phyloP scores from a whole-genome alignment of 2,888 invertebrate species.

The Machimus atricapillus region DNA sequence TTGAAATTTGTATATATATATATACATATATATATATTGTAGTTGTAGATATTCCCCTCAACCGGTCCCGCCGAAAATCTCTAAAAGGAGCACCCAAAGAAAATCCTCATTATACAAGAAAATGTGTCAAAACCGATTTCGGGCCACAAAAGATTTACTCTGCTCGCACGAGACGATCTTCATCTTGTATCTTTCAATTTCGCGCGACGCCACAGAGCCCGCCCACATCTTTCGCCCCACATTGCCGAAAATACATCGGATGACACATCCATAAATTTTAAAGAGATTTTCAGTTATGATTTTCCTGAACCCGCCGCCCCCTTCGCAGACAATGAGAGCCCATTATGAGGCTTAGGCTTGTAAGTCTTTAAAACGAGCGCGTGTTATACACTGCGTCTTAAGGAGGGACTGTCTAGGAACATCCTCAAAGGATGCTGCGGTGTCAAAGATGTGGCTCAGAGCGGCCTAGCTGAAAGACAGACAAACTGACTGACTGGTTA shows the following conservation, averaged over 20 bases:
- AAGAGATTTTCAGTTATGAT: slow-evolving; percentile 48
- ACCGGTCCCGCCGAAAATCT: neutral
- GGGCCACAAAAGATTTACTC: slow-evolving; percentile 26
- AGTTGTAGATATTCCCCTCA: neutral
- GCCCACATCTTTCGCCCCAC: neutral
- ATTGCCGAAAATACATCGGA: slow-evolving; percentile 31
- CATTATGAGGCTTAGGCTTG: slow-evolving; percentile 45
- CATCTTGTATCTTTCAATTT: slow-evolving; percentile 1
- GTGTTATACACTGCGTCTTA: slow-evolving; percentile 10
- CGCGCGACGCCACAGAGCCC: neutral
- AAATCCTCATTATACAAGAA: slow-evolving; percentile 3
- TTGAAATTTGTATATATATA: neutral
- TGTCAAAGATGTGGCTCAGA: slow-evolving; percentile 21
- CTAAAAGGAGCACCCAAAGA: neutral
- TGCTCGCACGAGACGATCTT: slow-evolving; percentile 5
- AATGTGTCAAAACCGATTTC: slow-evolving; percentile 23
- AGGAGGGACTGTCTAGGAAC: neutral
- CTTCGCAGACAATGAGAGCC: slow-evolving; percentile 39
- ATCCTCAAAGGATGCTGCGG: slow-evolving; percentile 6
- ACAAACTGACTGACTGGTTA: neutral
- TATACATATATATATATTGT: too few species aligned
- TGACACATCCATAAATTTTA: slow-evolving; percentile 47
- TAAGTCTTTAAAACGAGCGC: slow-evolving; percentile 47
- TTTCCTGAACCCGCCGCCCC: slow-evolving; percentile 40
- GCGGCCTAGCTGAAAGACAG: neutral